Percentiles rank a stretch among this genome's conserved stretches.
Conservation (phyloP, 2,888 invertebrate species). For the Hyalella azteca region DNA sequence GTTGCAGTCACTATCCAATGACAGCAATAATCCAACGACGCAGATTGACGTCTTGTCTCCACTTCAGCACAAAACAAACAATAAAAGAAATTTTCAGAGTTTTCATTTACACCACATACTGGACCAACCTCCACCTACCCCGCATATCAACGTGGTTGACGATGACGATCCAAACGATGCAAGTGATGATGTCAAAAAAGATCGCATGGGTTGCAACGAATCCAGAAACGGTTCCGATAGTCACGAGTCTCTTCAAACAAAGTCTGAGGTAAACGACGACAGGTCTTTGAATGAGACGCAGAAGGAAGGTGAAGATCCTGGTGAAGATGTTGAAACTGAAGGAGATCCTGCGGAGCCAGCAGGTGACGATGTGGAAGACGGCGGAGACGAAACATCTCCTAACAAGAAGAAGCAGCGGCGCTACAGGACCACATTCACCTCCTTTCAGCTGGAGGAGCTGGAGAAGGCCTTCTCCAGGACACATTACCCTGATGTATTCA, state of each 20-base stretch:
- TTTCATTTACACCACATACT: slow-evolving; percentile 20
- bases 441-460: slow-evolving; percentile 91
- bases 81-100: slow-evolving; percentile 15
- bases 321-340: slow-evolving; percentile 5
- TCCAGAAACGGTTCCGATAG: not conserved
- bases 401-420: slow-evolving; percentile 77
- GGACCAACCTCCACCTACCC: slow-evolving; percentile 20
- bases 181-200: not conserved
- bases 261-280: not conserved
- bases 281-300: not conserved
- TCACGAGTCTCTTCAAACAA: not conserved
- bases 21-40: not conserved
- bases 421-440: slow-evolving; percentile 92
- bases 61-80: not conserved
- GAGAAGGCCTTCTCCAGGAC: slow-evolving; percentile 97
- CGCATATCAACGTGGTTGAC: slow-evolving; percentile 18
- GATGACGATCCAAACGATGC: slow-evolving; percentile 2
- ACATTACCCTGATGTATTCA: slow-evolving; percentile 98
- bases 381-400: slow-evolving; percentile 42
- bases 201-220: not conserved
- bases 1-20: not conserved
- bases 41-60: not conserved
- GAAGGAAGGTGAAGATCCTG: not conserved
- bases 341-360: slow-evolving; percentile 18
- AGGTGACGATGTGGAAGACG: slow-evolving; percentile 43